Evolutionary conservation across 2,113 vertebrate genomes (phyloP), one percentile per base, ranked within the genome.

Genomic region (Pungitius pungitius): DNA sequence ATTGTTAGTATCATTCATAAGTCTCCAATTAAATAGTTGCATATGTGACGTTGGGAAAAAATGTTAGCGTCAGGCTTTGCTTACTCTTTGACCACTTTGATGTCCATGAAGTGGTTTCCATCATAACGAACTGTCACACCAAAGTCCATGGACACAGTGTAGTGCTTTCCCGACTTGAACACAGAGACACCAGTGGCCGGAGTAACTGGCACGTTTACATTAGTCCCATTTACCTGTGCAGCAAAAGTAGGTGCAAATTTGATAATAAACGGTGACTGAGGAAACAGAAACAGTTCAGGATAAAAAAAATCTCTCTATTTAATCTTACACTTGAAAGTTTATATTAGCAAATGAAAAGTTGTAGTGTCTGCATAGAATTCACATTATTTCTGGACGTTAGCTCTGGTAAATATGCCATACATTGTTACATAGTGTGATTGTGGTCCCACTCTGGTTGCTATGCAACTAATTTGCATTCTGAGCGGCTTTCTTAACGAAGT

Each of bases 81-180:
- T 92, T 61, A 94, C 93, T 93, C 91, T 83, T 92, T 92, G 58
- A 86, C 90, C 8, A 94, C 87, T 90, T 92, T 93, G 67, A 94
- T 88, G 59, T 93, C 92, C 88, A 93, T 89, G 54, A 74, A 90
- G 56, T 94, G 93, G 73, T 93, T 93, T 73, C 93, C 93, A 45
- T 94, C 93, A 10, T 94, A 94, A 51, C 93, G 90, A 69, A 93
- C 93, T 8, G 87, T 93, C 61, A 94, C 88, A 12, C 92, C 92
- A 85, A 93, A 94, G 49, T 75, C 40, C 79, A 90, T 85, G n/a
- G 72, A 61, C 51, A 91, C 86, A 7, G 84, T 89, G 77, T 88
- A 89, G 63, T 82, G 78, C 40, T 75, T 90, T 33, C 92, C 92
- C 11, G 90, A 90, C 66, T 77, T 87, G 30, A 78, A 83, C 42